These are phyloP conservation scores for Anastrepha obliqua DNA, from an alignment of 1,140 invertebrate genomes.

Conservation along the genomic window DNA sequence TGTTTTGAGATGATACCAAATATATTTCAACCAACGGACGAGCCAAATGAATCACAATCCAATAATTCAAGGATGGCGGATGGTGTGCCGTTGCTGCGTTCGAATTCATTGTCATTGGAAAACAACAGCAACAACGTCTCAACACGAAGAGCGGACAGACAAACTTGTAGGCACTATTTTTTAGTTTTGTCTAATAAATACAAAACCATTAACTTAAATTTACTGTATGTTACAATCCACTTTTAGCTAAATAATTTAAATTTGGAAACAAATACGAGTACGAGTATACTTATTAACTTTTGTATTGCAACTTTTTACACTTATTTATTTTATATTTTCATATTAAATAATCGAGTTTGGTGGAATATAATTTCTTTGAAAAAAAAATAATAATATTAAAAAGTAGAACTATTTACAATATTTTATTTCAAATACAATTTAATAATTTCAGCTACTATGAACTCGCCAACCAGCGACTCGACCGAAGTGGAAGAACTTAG, in stretches of 20 bases:
- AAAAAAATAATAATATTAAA: too few relatives aligned
- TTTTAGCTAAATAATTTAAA: too few relatives aligned
- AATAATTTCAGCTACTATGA: constrained; percentile 54
- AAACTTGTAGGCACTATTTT: constrained; percentile 26
- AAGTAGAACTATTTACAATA: neutral
- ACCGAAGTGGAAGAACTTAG: constrained; percentile 49
- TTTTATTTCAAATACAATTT: neutral
- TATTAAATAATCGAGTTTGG: too few relatives aligned
- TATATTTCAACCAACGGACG: neutral
- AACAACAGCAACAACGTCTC: neutral
- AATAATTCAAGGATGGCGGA: neutral
- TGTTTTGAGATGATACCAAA: neutral
- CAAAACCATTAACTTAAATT: too few relatives aligned
- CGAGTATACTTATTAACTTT: too few relatives aligned
- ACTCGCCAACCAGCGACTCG: constrained; percentile 48
- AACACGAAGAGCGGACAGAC: neutral
- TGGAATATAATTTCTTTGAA: too few relatives aligned
- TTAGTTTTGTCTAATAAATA: neutral
- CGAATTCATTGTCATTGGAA: neutral
- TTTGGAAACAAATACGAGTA: too few relatives aligned
- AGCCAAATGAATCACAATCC: neutral
- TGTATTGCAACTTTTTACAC: too few relatives aligned
- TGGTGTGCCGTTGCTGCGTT: neutral
- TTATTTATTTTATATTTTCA: too few relatives aligned
- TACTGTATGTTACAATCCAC: too few relatives aligned